Evolutionary conservation across 2,113 vertebrate genomes (phyloP), one percentile per base, ranked within the genome.

Genomic region (Cryptotis parvus): DNA sequence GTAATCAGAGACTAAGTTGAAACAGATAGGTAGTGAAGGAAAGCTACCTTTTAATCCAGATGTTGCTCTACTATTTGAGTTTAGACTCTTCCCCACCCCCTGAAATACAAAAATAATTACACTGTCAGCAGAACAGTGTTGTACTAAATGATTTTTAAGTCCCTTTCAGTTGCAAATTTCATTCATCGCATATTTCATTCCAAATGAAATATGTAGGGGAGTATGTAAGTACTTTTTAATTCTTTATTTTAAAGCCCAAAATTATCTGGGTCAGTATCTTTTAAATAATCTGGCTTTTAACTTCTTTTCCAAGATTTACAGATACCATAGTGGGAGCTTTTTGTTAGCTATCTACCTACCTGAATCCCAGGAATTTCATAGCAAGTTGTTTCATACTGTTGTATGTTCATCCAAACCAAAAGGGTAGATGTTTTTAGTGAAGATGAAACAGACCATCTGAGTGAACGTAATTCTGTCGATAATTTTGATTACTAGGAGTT

Each of bases 401-500:
- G n/a, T n/a, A n/a, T n/a, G n/a, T n/a, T n/a, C n/a, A n/a, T n/a
- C n/a, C n/a, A n/a, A n/a, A n/a, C n/a, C n/a, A n/a, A n/a, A 88
- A 92, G 52, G 6, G 35, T 52, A 35, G 35, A 45, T 72, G 11
- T 58, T 35, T 77, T 79, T 26, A 61, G 37, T 58, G 55, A 58
- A 76, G 18, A 29, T 45, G 35, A 82, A 87, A 79, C 78, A 20
- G 70, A 52, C 82, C n/a, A 55, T 79, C 16, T 79, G 22, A 70
- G 16, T 65, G 39, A 91, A 20, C 35, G 55, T 79, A 89, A 73
- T 86, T 81, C 14, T 90, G 24, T 84, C 80, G 26, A n/a, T 92
- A 87, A 78, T 91, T 81, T 90, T 87, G 55, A 90, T 78, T 92
- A 72, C 63, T 87, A 61, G 41, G 12, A 82, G 85, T 69, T 74